phyloP scores from a whole-genome alignment of 1,140 invertebrate genomes.

The Trinorchestia longiramus region DNA sequence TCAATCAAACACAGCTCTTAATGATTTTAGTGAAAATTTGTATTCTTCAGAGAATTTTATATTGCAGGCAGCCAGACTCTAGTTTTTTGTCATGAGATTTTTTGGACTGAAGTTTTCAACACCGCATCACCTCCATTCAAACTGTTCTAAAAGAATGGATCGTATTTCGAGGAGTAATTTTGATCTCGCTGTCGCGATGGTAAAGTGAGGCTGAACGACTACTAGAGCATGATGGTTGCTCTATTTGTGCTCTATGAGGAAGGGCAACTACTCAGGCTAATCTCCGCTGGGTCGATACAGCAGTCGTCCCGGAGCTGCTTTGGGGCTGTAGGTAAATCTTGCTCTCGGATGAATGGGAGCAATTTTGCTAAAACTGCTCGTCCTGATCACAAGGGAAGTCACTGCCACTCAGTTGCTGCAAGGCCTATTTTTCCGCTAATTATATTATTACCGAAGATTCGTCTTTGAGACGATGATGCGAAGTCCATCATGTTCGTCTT shows the following conservation, averaged over 20 bases:
- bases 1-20: too few species aligned
- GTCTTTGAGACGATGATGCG: neutral
- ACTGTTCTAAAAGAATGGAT: too few species aligned
- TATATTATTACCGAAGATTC: neutral
- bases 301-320: neutral
- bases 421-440: neutral
- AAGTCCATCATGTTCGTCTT: neutral
- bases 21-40: too few species aligned
- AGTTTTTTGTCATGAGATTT: too few species aligned
- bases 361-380: neutral
- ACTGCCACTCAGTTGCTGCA: neutral
- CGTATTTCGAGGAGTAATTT: too few species aligned
- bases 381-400: neutral
- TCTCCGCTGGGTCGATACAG: neutral
- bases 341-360: neutral
- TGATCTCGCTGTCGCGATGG: too few species aligned
- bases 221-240: too few species aligned
- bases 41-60: too few species aligned
- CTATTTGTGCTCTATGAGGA: neutral
- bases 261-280: neutral
- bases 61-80: too few species aligned
- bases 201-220: too few species aligned
- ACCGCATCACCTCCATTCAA: too few species aligned
- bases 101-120: too few species aligned
- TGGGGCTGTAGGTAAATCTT: neutral